A percentile compares a stretch with the other conserved stretches of the same genome.
Conservation (phyloP, 2,113 vertebrate species). For the Rhinolophus ferrumequinum region DNA sequence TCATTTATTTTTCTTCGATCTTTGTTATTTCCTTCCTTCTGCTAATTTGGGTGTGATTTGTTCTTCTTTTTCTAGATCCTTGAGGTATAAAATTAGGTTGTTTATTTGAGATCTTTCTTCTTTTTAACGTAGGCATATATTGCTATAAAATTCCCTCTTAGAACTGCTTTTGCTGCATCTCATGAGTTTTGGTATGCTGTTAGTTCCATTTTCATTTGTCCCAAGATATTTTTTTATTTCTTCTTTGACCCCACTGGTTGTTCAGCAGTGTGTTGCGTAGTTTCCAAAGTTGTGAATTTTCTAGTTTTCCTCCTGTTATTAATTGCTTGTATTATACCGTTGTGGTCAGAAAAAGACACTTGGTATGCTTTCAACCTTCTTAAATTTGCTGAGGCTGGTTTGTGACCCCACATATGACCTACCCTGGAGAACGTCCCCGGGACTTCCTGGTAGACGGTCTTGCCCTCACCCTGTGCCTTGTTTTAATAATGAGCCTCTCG, state of each 20-base stretch:
- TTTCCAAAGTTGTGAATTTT: not conserved
- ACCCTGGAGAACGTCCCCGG: not conserved
- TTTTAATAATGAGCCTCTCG: not conserved
- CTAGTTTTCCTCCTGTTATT: not conserved
- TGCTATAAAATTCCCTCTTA: not conserved
- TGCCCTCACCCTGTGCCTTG: not conserved
- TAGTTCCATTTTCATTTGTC: not conserved
- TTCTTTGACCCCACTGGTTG: not conserved
- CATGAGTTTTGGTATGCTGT: not conserved
- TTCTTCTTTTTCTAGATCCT: not conserved
- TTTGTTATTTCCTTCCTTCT: not conserved
- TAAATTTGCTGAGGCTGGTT: not conserved
- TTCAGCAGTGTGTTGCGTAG: not conserved
- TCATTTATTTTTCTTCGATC: not conserved
- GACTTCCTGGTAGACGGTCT: not conserved
- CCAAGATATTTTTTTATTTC: not conserved
- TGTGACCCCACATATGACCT: not conserved
- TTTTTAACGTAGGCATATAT: not conserved
- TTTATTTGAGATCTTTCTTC: not conserved
- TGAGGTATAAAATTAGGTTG: not conserved
- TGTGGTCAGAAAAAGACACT: not conserved
- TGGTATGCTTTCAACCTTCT: not conserved
- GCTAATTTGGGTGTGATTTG: not conserved
- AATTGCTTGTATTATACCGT: not conserved
- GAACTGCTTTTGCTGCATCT: not conserved